These are phyloP conservation scores for Stenichneumon culpator DNA, from an alignment of 2,888 invertebrate species.

Conservation along the genomic window DNA sequence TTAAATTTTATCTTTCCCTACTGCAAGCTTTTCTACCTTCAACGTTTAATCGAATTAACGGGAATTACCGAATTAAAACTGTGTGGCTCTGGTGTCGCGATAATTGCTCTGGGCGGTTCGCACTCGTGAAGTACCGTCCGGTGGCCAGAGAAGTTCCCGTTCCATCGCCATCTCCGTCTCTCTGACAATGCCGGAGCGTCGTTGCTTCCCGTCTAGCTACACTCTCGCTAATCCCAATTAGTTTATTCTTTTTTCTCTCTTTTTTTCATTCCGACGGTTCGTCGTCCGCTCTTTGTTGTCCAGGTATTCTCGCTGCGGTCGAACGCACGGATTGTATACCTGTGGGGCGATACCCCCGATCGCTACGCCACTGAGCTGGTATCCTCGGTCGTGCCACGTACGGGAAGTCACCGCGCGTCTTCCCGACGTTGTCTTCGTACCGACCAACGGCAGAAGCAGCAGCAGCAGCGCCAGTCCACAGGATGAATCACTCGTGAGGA, in stretches of 20 bases:
- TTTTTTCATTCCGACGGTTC: neutral
- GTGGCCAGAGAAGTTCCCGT: conserved; percentile 15
- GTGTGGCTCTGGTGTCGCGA: conserved; percentile 48
- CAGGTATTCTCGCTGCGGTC: neutral
- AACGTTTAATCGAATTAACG: conserved; percentile 66
- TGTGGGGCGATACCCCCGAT: conserved; percentile 13
- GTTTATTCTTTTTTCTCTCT: neutral
- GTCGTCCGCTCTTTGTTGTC: neutral
- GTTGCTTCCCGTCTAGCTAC: neutral
- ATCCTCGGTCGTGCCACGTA: conserved; percentile 54
- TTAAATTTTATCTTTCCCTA: conserved; percentile 53
- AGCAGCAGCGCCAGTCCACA: conserved; percentile 32
- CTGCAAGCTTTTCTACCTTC: conserved; percentile 31
- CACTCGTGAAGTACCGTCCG: conserved; percentile 28
- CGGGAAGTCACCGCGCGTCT: conserved; percentile 53
- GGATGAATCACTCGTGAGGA: conserved; percentile 62
- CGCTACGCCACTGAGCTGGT: conserved; percentile 58
- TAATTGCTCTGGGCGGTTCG: conserved; percentile 64
- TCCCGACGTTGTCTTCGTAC: conserved; percentile 39
- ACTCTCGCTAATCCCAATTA: conserved; percentile 19
- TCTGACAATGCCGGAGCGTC: neutral
- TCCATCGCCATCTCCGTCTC: conserved; percentile 9
- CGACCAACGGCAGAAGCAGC: conserved; percentile 23
- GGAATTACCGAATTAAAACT: conserved; percentile 66
- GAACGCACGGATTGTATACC: neutral